Base-by-base conservation (phyloP, 2,888 invertebrate species). In the Drosophila stalkeri region DNA sequence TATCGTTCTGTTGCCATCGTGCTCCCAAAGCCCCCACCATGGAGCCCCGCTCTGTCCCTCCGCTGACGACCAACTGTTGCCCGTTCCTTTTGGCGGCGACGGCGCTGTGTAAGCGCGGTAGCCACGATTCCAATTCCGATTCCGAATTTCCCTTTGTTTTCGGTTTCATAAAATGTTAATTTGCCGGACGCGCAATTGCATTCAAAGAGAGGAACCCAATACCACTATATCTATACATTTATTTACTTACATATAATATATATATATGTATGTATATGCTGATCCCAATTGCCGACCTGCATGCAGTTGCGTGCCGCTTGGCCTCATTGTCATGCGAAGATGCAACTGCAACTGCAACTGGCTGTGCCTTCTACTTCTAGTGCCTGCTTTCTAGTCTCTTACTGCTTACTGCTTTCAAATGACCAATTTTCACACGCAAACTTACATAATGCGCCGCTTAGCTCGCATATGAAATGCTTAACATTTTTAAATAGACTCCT, bases 41-140 rank as follows among this genome's bases (percentile, higher is more conserved):
- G 12, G 23, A 11, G n/a, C 23, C 41, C 44, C 9, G 1, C 27
- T 18, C 64, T 7, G 0, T 12, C 35, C 23, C 69, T 18, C 35
- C 16, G 11, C 35, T 37, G 57, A 37, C 41, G 68, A 56, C 35
- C 78, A 74, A 74, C 78, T 68, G 68, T 78, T 69, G 77, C 77
- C 44, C 37, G 27, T 68, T 41, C 39, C n/a, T 75, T 79, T 77
- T 75, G 64, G 72, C 76, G 71, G 72, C 76, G 52, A 20, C 64
- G 79, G 68, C 81, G 78, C 82, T 90, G 91, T 90, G 91, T 91
- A 91, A 91, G 81, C 87, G 82, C 89, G 86, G 91, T 85, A 91
- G 91, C 91, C 91, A 90, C 91, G 91, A 91, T 85, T 78, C 73
- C 63, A 76, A 75, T 75, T 83, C 72, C 81, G 72, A 78, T 68